phyloP scores from a whole-genome alignment of 2,888 invertebrate species.

The Campoplex capitator region DNA sequence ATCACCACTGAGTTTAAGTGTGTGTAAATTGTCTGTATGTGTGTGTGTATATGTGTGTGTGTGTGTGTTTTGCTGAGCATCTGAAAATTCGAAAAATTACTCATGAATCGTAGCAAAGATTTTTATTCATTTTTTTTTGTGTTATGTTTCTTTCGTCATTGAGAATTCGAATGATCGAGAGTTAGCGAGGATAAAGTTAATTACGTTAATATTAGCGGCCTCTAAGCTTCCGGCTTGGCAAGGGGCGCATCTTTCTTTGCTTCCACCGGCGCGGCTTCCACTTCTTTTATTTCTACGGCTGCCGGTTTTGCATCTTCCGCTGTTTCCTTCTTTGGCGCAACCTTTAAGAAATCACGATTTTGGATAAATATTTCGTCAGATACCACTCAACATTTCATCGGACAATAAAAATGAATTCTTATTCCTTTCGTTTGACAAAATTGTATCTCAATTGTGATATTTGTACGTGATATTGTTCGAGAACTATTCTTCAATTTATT shows the following conservation, averaged over 20 bases:
- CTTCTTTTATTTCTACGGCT: slow-evolving; percentile 79
- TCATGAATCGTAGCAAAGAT: background rate
- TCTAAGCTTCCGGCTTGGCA: slow-evolving; percentile 82
- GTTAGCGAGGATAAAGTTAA: slow-evolving; percentile 27
- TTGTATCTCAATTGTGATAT: background rate
- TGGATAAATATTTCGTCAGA: background rate
- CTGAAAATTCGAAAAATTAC: slow-evolving; percentile 59
- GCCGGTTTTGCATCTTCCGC: slow-evolving; percentile 78
- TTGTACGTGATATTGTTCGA: too few species aligned
- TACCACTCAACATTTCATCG: background rate
- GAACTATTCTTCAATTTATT: too few species aligned
- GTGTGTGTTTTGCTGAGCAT: slow-evolving; percentile 66
- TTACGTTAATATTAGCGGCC: slow-evolving; percentile 70
- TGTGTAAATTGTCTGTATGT: slow-evolving; percentile 51
- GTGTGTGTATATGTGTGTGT: slow-evolving; percentile 30
- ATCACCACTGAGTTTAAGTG: slow-evolving; percentile 71
- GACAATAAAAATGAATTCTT: background rate
- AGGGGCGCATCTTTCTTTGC: slow-evolving; percentile 82
- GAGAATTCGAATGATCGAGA: background rate
- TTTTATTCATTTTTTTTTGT: background rate
- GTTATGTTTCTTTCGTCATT: background rate
- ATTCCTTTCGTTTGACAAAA: background rate
- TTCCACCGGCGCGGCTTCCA: slow-evolving; percentile 75
- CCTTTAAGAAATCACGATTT: slow-evolving; percentile 70
- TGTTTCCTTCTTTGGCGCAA: slow-evolving; percentile 81